Evolutionary conservation across 2,113 vertebrate species (phyloP).

Genomic region (Coptodon bakossiorum): DNA sequence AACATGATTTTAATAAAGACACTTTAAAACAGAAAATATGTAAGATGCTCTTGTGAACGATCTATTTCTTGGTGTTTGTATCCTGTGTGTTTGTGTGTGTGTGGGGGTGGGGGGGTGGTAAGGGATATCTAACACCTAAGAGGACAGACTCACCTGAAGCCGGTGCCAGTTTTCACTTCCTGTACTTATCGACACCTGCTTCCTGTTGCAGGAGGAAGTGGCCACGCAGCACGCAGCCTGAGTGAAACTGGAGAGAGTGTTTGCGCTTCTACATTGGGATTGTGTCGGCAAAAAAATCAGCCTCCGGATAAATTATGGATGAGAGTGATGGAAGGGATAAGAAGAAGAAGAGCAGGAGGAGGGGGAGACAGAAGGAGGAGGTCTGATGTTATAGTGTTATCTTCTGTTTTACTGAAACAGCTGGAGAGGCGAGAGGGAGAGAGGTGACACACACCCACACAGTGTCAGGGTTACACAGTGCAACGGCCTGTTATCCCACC

Average conservation of each 20-base stretch:
- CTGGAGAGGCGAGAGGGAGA: slow-evolving; percentile 50
- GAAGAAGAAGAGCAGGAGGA: neutral
- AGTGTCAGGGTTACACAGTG: neutral
- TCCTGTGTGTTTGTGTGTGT: neutral
- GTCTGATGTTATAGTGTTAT: slow-evolving; percentile 57
- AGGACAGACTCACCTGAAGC: slow-evolving; percentile 67
- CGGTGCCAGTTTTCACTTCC: slow-evolving; percentile 70
- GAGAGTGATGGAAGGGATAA: slow-evolving; percentile 67
- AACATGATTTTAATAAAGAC: neutral
- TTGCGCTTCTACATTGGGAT: slow-evolving; percentile 46
- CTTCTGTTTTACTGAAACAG: slow-evolving; percentile 66
- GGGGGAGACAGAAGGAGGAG: neutral
- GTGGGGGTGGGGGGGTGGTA: neutral
- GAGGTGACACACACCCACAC: neutral
- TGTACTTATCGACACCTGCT: slow-evolving; percentile 71
- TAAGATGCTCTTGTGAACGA: neutral
- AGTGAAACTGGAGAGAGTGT: slow-evolving; percentile 62
- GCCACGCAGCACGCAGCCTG: slow-evolving; percentile 57
- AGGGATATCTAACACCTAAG: slow-evolving; percentile 65
- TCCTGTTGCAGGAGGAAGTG: slow-evolving; percentile 71
- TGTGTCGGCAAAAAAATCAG: slow-evolving; percentile 68
- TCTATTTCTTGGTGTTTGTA: neutral
- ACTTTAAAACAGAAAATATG: neutral
- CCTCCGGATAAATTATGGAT: slow-evolving; percentile 79
- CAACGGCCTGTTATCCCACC: neutral